Evolutionary conservation across 2,113 vertebrate species (phyloP).

Genomic region (Osmerus mordax): DNA sequence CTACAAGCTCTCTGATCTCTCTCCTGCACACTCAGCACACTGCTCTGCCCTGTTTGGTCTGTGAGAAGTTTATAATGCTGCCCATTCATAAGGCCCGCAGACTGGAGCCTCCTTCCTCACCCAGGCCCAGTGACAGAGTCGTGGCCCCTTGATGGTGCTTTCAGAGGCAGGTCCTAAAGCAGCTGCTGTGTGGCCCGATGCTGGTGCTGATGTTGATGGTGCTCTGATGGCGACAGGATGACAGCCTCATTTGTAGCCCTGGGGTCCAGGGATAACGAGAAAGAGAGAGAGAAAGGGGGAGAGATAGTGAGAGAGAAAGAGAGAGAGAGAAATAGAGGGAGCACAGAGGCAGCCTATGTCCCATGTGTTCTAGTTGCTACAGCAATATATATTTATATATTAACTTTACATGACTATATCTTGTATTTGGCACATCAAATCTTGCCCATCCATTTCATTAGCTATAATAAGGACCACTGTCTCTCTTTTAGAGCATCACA

Average conservation of each 20-base stretch:
- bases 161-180: no score
- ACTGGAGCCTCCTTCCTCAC: constrained; percentile 6
- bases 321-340: no score
- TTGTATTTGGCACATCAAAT: not conserved
- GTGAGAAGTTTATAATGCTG: constrained; percentile 41
- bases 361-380: no score
- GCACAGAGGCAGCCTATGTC: no score
- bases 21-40: constrained; percentile 48
- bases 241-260: constrained; percentile 13
- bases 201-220: not conserved
- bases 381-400: not conserved
- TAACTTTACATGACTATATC: not conserved
- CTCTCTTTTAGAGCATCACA: constrained; percentile 14
- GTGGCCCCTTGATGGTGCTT: not conserved
- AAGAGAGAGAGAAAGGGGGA: no score
- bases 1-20: constrained; percentile 21
- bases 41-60: constrained; percentile 27
- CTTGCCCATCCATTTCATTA: no score
- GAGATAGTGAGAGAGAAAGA: no score
- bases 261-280: not conserved
- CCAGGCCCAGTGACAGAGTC: constrained; percentile 22
- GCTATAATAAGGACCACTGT: no score
- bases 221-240: constrained; percentile 3
- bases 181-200: not conserved
- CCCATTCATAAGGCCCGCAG: not conserved